A percentile compares a stretch with the other conserved stretches of the same genome.
Conservation (phyloP, 2,797 vertebrate species). For the Adrianichthys oophorus region DNA sequence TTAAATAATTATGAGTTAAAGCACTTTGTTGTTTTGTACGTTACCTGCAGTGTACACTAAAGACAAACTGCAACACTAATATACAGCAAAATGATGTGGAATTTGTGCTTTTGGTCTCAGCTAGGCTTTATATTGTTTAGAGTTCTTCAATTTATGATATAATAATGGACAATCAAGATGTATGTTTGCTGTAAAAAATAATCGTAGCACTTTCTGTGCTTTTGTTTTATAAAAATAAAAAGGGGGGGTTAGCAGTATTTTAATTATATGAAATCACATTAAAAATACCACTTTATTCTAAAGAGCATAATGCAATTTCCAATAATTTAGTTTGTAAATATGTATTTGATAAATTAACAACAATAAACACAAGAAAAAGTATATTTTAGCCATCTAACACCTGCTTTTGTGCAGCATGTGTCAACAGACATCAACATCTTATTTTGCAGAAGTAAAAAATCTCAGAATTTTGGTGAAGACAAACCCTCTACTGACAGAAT, state of each 20-base stretch:
- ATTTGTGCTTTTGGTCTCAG: conserved; percentile 58
- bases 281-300: conserved; percentile 27
- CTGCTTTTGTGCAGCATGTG: background rate
- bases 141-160: conserved; percentile 28
- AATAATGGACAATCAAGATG: conserved; percentile 28
- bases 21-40: conserved; percentile 21
- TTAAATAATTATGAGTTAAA: conserved; percentile 21
- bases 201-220: conserved; percentile 2
- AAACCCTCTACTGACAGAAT: no score
- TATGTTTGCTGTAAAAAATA: conserved; percentile 5
- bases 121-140: conserved; percentile 29
- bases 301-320: conserved; percentile 35
- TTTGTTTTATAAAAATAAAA: conserved; percentile 1
- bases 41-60: conserved; percentile 31
- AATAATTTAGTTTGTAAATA: conserved; percentile 15
- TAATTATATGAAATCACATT: conserved; percentile 13
- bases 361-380: no score
- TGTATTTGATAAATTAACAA: no score
- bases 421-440: no score
- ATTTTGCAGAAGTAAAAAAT: no score
- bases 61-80: conserved; percentile 69
- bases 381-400: no score
- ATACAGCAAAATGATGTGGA: conserved; percentile 66
- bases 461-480: no score
- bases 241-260: no score